Conservation (phyloP, 2,888 invertebrate genomes). For the Caenorhabditis sinica region DNA sequence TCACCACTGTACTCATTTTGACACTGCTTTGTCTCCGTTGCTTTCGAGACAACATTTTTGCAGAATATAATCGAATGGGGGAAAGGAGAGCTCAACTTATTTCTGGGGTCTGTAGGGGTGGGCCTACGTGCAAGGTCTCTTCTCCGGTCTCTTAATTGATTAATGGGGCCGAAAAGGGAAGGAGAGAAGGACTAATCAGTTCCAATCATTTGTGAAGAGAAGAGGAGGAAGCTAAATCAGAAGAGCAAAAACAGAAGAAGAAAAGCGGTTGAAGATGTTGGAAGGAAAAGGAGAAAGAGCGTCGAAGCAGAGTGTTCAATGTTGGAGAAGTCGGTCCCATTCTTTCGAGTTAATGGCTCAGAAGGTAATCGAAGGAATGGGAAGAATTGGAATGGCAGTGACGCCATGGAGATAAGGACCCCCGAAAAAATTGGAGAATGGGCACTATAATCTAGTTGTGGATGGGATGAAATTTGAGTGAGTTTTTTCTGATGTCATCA, state of each 20-base stretch:
- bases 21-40: conserved; percentile 45
- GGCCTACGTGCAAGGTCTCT: conserved; percentile 52
- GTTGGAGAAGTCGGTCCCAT: conserved; percentile 26
- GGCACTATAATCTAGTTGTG: conserved; percentile 6
- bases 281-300: conserved; percentile 14
- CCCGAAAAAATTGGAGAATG: conserved; percentile 18
- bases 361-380: conserved; percentile 58
- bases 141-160: conserved; percentile 57
- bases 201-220: conserved; percentile 52
- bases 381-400: conserved; percentile 31
- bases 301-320: conserved; percentile 49
- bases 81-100: conserved; percentile 2
- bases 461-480: not conserved
- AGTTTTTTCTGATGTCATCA: not conserved
- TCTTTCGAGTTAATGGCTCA: conserved; percentile 65
- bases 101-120: conserved; percentile 9
- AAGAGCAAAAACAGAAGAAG: conserved; percentile 34
- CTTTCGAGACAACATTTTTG: conserved; percentile 56
- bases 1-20: conserved; percentile 62
- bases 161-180: conserved; percentile 36
- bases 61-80: conserved; percentile 1
- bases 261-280: conserved; percentile 13
- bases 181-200: conserved; percentile 57
- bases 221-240: conserved; percentile 40
- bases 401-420: conserved; percentile 47